Conservation (phyloP, 2,113 vertebrate genomes). For the Alosa alosa region DNA sequence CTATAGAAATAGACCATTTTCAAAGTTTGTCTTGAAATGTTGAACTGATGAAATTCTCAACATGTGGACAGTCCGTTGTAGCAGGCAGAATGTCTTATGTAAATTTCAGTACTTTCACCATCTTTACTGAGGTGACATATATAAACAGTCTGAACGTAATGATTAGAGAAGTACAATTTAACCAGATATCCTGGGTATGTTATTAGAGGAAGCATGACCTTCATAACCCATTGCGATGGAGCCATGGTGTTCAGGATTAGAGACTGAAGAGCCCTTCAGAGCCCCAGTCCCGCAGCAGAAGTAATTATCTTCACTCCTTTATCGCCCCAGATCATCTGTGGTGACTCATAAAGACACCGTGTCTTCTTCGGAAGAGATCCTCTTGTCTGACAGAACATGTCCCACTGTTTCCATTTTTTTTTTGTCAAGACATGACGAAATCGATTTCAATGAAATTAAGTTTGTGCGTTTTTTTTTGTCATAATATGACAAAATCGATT, state of each 20-base stretch:
- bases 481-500: not conserved
- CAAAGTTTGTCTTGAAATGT: not conserved
- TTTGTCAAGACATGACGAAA: not conserved
- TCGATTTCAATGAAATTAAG: not conserved
- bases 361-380: not conserved
- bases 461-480: not conserved
- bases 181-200: not conserved
- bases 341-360: not conserved
- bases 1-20: not conserved
- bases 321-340: not conserved
- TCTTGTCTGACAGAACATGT: not conserved
- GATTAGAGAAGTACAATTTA: not conserved
- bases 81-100: not conserved
- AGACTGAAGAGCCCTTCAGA: constrained; percentile 2
- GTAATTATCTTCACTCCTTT: constrained; percentile 1
- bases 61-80: not conserved
- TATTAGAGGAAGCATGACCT: not conserved
- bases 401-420: not conserved
- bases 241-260: not conserved
- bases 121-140: not conserved
- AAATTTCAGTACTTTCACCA: not conserved
- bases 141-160: not conserved
- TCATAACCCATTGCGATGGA: not conserved
- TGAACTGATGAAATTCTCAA: not conserved
- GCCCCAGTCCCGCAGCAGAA: not conserved